Base-by-base conservation (phyloP, 2,113 vertebrate genomes). In the Pseudopipra pipra region DNA sequence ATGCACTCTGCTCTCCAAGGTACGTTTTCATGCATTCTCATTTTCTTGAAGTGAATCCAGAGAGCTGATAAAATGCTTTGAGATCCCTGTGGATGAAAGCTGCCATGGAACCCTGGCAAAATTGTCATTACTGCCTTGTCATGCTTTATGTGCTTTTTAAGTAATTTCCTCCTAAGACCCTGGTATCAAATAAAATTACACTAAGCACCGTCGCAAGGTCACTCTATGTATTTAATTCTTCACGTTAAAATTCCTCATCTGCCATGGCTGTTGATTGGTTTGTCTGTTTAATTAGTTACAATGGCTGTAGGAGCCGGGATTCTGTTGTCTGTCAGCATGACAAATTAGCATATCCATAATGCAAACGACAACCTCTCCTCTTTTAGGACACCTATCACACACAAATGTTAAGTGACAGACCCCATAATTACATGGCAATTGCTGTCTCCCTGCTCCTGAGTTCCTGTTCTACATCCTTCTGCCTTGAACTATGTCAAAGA, bases 271-370 rank as follows among this genome's bases (percentile, higher is more conserved):
- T 77, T 91, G 94, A 88, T 88, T 86, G 76, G 79, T 88, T 91
- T 94, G 54, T 87, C 72, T 89, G 62, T 66, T 95, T 85, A 94
- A 90, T 95, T 90, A 96, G 85, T 77, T 70, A 39, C 62, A 49
- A 17, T 12, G 54, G 61, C 49, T 52, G 44, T 31, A 11, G 14
- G 78, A 83, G 78, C 27, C 3, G n/a, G 56, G 61, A 21, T 65
- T 81, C 93, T 92, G 80, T 67, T 85, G 79, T 71, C 67, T 90
- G 78, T 73, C 81, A 92, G 78, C 39, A 9, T 43, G 76, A 92
- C 83, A 92, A 95, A 96, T 83, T n/a, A 91, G 66, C 77, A 87
- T 58, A 88, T 85, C 91, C 70, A 81, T 72, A 88, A 55, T 12
- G 65, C 59, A 80, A 91, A 86, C 63, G n/a, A 87, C 86, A 79